Evolutionary conservation across 2,113 vertebrate species (phyloP).

Genomic region (Capra hircus): DNA sequence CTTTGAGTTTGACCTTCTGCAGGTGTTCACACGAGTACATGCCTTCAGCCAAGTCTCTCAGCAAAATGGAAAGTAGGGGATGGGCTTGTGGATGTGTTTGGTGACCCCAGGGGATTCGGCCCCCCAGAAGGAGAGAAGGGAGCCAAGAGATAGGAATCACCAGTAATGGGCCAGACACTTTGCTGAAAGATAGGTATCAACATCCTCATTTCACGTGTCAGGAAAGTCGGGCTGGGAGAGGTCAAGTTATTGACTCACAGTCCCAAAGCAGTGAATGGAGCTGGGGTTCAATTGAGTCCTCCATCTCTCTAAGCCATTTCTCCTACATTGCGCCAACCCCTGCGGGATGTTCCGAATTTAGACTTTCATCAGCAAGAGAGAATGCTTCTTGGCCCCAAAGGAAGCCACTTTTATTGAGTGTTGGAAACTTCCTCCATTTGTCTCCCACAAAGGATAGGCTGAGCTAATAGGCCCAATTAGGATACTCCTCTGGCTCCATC

Average conservation of each 20-base stretch:
- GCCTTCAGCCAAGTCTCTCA: neutral
- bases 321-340: neutral
- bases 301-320: neutral
- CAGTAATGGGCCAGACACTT: neutral
- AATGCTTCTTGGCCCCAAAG: slow-evolving; percentile 43
- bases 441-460: slow-evolving; percentile 38
- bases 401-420: slow-evolving; percentile 43
- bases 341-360: slow-evolving; percentile 47
- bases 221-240: neutral
- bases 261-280: neutral
- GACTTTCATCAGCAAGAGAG: slow-evolving; percentile 46
- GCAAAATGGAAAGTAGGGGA: neutral
- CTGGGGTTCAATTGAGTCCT: slow-evolving; percentile 12
- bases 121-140: neutral
- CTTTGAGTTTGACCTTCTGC: neutral
- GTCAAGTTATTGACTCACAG: neutral
- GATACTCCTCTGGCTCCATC: slow-evolving; percentile 4
- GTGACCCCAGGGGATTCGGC: neutral
- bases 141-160: neutral
- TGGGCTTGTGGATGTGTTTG: neutral
- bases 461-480: slow-evolving; percentile 41
- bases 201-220: neutral
- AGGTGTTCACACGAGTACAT: neutral
- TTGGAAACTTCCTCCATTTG: slow-evolving; percentile 30
- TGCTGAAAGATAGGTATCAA: neutral